A percentile compares a stretch with the other conserved stretches of the same genome.
These are phyloP conservation scores for Calliphora vomitoria DNA, from an alignment of 2,888 invertebrate species.

Conservation along the genomic window DNA sequence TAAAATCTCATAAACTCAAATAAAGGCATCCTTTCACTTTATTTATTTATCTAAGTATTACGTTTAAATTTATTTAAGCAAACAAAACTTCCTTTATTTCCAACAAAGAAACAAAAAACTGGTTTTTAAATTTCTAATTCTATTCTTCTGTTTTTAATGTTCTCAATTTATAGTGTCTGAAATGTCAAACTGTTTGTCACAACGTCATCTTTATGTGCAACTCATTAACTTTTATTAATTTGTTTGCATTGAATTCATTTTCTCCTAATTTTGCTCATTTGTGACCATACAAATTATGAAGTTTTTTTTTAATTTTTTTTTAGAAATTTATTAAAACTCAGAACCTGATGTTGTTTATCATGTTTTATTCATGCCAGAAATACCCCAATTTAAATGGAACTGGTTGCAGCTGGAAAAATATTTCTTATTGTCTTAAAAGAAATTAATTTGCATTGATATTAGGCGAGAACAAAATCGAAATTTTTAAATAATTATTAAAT, in stretches of 20 bases:
- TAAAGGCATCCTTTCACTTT: constrained; percentile 37
- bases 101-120: background rate
- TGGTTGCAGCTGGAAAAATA: background rate
- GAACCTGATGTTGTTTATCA: background rate
- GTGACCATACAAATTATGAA: too few species aligned
- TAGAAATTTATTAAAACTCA: background rate
- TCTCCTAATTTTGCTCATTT: too few species aligned
- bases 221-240: background rate
- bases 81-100: background rate
- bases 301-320: too few species aligned
- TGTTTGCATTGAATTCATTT: background rate
- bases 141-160: background rate
- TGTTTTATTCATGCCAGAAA: background rate
- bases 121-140: background rate
- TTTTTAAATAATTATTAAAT: background rate
- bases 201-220: background rate
- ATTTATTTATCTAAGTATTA: background rate
- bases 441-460: background rate
- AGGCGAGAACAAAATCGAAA: background rate
- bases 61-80: background rate
- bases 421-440: background rate
- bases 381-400: background rate
- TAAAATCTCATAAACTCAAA: background rate
- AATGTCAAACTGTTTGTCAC: constrained; percentile 5
- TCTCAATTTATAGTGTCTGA: background rate